Percentiles rank a stretch among this genome's conserved stretches.
Evolutionary conservation across 35 echinoderm and acorn worm genomes (phyloP).

Genomic region (Apostichopus parvimensis): DNA sequence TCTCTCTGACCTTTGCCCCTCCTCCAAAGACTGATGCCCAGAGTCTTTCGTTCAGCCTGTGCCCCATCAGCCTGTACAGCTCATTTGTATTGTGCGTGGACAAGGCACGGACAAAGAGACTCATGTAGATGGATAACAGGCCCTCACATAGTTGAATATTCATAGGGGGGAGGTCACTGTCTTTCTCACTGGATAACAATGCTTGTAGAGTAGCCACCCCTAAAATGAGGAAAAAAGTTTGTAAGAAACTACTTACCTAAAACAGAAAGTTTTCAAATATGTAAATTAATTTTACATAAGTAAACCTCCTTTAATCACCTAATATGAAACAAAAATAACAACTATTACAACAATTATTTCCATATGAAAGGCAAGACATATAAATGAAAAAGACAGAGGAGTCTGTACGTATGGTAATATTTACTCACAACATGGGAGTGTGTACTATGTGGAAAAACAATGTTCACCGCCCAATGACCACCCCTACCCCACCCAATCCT

Average conservation of each 20-base stretch:
- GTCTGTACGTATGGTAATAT: too few species aligned
- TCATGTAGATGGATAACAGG: slow-evolving; percentile 86
- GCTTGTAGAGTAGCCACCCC: slow-evolving; percentile 87
- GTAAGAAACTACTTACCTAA: too few species aligned
- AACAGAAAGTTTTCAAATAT: too few species aligned
- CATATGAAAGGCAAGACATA: too few species aligned
- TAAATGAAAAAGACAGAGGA: too few species aligned
- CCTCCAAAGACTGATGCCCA: slow-evolving; percentile 98
- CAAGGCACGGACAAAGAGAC: slow-evolving; percentile 79
- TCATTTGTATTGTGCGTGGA: slow-evolving; percentile 76
- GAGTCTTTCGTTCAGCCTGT: slow-evolving; percentile 76
- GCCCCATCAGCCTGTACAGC: slow-evolving; percentile 83
- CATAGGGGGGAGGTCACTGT: slow-evolving; percentile 78
- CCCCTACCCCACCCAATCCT: too few species aligned
- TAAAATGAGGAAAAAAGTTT: background rate
- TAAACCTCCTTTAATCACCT: too few species aligned
- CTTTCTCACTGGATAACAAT: slow-evolving; percentile 81
- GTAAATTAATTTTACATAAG: too few species aligned
- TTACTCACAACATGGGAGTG: too few species aligned
- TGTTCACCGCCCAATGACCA: too few species aligned
- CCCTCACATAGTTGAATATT: slow-evolving; percentile 93
- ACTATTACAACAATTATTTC: too few species aligned
- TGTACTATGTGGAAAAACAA: too few species aligned
- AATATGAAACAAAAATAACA: background rate
- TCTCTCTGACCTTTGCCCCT: slow-evolving; percentile 82